These are phyloP conservation scores for Dendrocopos noguchii DNA, from an alignment of 2,113 vertebrate genomes.

Conservation along the genomic window DNA sequence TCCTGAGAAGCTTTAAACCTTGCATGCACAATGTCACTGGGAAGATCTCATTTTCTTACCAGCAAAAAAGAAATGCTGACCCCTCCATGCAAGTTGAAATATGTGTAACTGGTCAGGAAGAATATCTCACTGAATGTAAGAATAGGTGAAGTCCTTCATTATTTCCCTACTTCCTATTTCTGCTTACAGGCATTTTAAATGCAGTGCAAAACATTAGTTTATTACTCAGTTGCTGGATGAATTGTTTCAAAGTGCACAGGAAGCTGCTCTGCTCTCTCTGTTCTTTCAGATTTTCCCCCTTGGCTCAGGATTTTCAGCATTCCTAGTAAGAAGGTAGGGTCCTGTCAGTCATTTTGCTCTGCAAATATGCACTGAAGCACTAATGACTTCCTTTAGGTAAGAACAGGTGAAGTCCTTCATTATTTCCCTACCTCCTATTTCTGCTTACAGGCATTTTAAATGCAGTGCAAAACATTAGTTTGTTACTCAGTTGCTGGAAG, in stretches of 20 bases:
- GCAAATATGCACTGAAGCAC: conserved; percentile 21
- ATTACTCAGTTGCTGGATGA: not conserved
- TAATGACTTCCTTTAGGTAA: not conserved
- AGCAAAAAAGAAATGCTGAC: not conserved
- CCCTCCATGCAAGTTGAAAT: not conserved
- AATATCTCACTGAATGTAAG: not conserved
- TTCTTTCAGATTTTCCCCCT: conserved; percentile 9
- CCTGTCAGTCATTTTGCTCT: conserved; percentile 26
- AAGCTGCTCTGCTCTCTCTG: not conserved
- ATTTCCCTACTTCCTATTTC: not conserved
- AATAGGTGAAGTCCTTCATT: not conserved
- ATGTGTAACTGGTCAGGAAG: not conserved
- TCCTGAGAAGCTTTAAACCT: not conserved
- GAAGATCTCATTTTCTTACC: not conserved
- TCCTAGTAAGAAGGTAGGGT: conserved; percentile 20
- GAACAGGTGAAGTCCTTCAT: not conserved
- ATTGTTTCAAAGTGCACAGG: not conserved
- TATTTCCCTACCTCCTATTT: not conserved
- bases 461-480: not conserved
- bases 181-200: not conserved
- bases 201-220: not conserved
- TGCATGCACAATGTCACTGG: not conserved
- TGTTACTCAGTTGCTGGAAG: not conserved
- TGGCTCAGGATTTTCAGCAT: conserved; percentile 14
- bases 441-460: not conserved